These are phyloP conservation scores for Temnothorax nylanderi DNA, from an alignment of 1,140 invertebrate genomes.

Conservation along the genomic window DNA sequence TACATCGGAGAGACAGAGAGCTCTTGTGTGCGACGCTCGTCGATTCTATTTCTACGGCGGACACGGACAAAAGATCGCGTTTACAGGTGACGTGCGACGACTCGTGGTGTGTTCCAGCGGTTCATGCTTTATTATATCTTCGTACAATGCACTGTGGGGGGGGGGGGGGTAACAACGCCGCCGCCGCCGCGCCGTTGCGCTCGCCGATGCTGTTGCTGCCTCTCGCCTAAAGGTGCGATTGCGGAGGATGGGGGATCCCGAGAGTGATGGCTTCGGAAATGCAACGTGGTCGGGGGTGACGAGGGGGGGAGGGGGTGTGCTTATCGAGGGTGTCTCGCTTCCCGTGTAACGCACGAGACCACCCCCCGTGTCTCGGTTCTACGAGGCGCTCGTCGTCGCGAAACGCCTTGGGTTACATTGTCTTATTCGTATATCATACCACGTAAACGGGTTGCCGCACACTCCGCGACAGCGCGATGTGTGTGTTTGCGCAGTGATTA, in stretches of 20 bases:
- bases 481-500: slow-evolving; percentile 21
- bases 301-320: neutral
- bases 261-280: slow-evolving; percentile 61
- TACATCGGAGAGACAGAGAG: neutral
- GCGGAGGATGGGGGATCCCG: slow-evolving; percentile 19
- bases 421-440: slow-evolving; percentile 36
- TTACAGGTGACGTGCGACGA: slow-evolving; percentile 74
- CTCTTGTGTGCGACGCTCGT: neutral
- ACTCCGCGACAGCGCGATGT: slow-evolving; percentile 8
- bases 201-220: slow-evolving; percentile 58
- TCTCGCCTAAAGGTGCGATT: slow-evolving; percentile 59
- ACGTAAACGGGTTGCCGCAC: slow-evolving; percentile 23
- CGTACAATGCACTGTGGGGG: slow-evolving; percentile 75
- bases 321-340: slow-evolving; percentile 52
- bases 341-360: slow-evolving; percentile 37
- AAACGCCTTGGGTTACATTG: slow-evolving; percentile 33
- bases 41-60: slow-evolving; percentile 68
- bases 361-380: neutral
- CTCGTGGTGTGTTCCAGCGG: slow-evolving; percentile 75
- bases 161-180: slow-evolving; percentile 20
- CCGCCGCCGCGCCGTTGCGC: slow-evolving; percentile 34
- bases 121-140: slow-evolving; percentile 81
- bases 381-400: slow-evolving; percentile 12
- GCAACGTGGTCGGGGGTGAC: slow-evolving; percentile 30
- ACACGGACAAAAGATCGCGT: slow-evolving; percentile 72